A percentile compares a stretch with the other conserved stretches of the same genome.
phyloP scores from a whole-genome alignment of 1,140 invertebrate genomes.

The Polypedilum pembai region DNA sequence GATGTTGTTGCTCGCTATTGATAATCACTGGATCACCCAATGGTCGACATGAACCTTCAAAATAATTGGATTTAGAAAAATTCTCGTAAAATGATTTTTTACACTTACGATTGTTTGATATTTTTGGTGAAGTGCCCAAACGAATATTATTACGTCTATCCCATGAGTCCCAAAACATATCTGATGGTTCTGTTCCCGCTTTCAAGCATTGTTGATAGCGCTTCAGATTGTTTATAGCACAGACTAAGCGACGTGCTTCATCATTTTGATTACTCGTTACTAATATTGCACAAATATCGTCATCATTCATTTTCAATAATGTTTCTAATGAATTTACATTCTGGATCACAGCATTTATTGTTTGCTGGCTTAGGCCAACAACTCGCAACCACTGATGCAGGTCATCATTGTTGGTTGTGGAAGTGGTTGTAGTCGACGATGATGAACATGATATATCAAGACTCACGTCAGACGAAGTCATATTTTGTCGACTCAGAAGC shows the following conservation, averaged over 20 bases:
- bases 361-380: constrained; percentile 50
- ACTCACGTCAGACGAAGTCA: constrained; percentile 47
- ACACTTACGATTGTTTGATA: constrained; percentile 29
- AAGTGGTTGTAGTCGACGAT: constrained; percentile 35
- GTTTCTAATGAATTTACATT: constrained; percentile 64
- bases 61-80: constrained; percentile 34
- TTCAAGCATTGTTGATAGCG: constrained; percentile 34
- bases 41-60: constrained; percentile 38
- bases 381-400: constrained; percentile 78
- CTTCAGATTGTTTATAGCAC: constrained; percentile 76
- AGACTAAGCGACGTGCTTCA: constrained; percentile 67
- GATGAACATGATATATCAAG: constrained; percentile 43
- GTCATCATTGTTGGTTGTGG: constrained; percentile 61
- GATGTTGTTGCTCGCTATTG: constrained; percentile 15
- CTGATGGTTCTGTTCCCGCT: constrained; percentile 43
- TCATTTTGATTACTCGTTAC: constrained; percentile 60
- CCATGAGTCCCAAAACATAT: constrained; percentile 92
- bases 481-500: constrained; percentile 73
- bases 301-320: constrained; percentile 73
- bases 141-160: constrained; percentile 51
- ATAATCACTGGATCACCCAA: constrained; percentile 31
- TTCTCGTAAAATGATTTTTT: constrained; percentile 35
- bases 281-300: constrained; percentile 68
- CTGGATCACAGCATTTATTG: constrained; percentile 48
- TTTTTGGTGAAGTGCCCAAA: constrained; percentile 2